These are phyloP conservation scores for Empidonax traillii DNA, from an alignment of 2,113 vertebrate species.

Conservation along the genomic window DNA sequence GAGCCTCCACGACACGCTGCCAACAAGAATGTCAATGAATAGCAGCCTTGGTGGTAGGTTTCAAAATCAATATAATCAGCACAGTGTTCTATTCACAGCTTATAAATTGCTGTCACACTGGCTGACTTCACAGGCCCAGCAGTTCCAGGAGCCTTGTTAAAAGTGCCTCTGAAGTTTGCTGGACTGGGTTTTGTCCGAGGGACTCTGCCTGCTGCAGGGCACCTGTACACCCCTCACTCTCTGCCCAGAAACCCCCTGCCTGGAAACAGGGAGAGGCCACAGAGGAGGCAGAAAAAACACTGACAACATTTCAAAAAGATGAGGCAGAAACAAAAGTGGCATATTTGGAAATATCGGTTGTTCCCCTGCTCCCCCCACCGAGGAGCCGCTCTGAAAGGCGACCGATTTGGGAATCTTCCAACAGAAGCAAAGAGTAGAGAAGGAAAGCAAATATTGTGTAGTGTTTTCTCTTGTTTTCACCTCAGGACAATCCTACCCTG, in stretches of 20 bases:
- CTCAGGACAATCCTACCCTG: neutral
- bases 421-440: neutral
- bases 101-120: conserved; percentile 22
- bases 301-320: neutral
- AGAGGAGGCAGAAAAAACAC: neutral
- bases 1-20: neutral
- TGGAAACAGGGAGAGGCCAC: neutral
- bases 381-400: neutral
- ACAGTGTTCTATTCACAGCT: neutral
- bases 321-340: neutral
- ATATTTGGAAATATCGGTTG: neutral
- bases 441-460: neutral
- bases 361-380: too few species aligned
- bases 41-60: conserved; percentile 15
- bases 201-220: neutral
- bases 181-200: neutral
- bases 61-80: conserved; percentile 10
- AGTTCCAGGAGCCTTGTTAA: neutral
- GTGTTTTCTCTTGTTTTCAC: neutral
- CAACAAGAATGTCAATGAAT: conserved; percentile 7
- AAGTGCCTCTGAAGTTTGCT: neutral
- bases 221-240: fast-evolving
- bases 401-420: neutral
- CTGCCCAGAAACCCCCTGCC: neutral
- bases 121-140: neutral